Conservation (phyloP, 2,797 vertebrate genomes). For the Artibeus jamaicensis region DNA sequence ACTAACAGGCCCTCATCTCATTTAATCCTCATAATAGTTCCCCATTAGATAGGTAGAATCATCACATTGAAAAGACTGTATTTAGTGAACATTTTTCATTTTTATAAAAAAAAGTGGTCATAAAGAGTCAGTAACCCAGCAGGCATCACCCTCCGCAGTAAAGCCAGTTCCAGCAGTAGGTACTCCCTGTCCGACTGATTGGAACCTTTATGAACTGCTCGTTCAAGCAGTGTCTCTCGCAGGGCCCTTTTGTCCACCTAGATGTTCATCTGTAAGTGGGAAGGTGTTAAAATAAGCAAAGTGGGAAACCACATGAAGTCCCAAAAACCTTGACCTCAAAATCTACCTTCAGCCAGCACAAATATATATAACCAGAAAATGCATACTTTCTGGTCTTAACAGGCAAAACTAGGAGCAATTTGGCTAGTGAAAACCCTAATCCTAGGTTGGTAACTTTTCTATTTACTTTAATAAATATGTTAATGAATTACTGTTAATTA, state of each 20-base stretch:
- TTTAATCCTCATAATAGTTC: neutral
- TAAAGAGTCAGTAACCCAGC: neutral
- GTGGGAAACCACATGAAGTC: neutral
- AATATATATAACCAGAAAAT: neutral
- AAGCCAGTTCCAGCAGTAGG: neutral
- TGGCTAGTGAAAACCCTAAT: neutral
- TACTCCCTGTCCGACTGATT: neutral
- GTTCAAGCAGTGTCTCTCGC: neutral
- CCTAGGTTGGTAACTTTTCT: neutral
- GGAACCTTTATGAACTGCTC: neutral
- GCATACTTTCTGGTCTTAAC: neutral
- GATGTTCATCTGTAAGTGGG: neutral
- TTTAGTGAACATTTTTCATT: neutral
- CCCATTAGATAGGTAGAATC: neutral
- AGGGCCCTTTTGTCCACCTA: neutral
- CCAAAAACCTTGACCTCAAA: neutral
- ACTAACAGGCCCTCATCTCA: neutral
- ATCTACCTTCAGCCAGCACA: neutral
- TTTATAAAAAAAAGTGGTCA: neutral
- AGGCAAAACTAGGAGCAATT: neutral
- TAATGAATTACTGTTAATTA: neutral
- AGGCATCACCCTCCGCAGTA: accelerated
- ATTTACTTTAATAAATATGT: slow-evolving; percentile 13
- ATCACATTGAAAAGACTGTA: neutral
- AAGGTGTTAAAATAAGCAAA: neutral